phyloP scores from a whole-genome alignment of 2,888 invertebrate species.

The Drosophila austrosaltans region DNA sequence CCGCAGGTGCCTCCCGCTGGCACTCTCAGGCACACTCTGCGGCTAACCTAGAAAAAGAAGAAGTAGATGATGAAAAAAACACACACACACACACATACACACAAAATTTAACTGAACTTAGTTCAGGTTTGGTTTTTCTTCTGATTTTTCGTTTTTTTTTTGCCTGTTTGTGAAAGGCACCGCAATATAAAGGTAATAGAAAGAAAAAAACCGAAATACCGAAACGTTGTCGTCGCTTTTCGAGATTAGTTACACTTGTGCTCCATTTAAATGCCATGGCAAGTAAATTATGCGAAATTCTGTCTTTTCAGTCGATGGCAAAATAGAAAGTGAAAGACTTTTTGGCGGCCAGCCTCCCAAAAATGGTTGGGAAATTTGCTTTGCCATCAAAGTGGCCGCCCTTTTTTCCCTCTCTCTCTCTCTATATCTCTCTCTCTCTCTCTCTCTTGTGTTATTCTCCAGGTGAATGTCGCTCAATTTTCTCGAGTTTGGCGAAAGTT shows the following conservation, averaged over 20 bases:
- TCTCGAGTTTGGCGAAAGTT: conserved; percentile 53
- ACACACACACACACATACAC: conserved; percentile 8
- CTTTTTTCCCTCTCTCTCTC: conserved; percentile 39
- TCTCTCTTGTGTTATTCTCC: conserved; percentile 21
- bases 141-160: conserved; percentile 14
- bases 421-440: not conserved
- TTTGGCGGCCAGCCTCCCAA: conserved; percentile 1
- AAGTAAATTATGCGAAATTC: conserved; percentile 80
- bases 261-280: conserved; percentile 76
- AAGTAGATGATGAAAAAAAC: conserved; percentile 37
- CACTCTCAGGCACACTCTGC: conserved; percentile 46
- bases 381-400: conserved; percentile 72
- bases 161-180: conserved; percentile 68
- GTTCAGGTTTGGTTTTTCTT: not conserved
- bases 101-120: conserved; percentile 14
- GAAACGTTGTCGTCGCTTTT: conserved; percentile 60
- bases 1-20: conserved; percentile 65
- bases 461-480: conserved; percentile 66
- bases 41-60: conserved; percentile 67
- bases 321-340: conserved; percentile 24
- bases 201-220: conserved; percentile 30
- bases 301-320: conserved; percentile 31
- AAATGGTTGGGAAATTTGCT: conserved; percentile 10
- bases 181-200: conserved; percentile 17
- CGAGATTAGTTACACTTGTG: conserved; percentile 80